Percentiles rank a stretch among this genome's conserved stretches.
Evolutionary conservation across 2,797 vertebrate species (phyloP).

Genomic region (Tokudaia tokunoshimensis): DNA sequence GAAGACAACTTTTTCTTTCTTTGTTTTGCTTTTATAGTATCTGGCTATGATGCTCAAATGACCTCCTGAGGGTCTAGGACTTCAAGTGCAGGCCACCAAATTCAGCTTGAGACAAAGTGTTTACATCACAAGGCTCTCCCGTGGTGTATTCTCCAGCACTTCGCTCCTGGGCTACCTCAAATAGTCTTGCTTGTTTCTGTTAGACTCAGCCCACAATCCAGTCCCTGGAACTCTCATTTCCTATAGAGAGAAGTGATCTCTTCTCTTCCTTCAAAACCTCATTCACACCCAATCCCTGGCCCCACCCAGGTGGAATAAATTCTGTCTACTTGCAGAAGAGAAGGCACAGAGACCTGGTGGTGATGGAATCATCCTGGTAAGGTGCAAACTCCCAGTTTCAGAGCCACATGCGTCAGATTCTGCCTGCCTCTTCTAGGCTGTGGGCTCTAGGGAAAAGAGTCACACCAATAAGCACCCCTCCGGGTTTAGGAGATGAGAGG

Average conservation of each 20-base stretch:
- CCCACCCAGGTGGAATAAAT: neutral
- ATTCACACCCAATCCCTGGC: neutral
- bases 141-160: neutral
- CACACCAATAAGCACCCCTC: neutral
- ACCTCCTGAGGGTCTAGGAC: neutral
- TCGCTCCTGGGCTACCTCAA: neutral
- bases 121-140: neutral
- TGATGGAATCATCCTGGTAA: neutral
- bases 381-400: neutral
- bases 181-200: neutral
- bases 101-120: neutral
- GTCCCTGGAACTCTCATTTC: neutral
- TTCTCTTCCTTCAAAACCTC: neutral
- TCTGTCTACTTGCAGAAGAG: neutral
- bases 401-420: neutral
- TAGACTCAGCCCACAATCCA: neutral
- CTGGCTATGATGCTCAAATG: neutral
- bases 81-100: neutral
- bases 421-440: neutral
- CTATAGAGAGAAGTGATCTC: neutral
- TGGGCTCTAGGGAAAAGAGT: neutral
- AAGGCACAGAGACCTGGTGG: neutral
- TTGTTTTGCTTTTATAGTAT: neutral
- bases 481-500: neutral
- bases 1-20: neutral